Conservation (phyloP, 2,888 invertebrate genomes). For the Lobophora halterata region DNA sequence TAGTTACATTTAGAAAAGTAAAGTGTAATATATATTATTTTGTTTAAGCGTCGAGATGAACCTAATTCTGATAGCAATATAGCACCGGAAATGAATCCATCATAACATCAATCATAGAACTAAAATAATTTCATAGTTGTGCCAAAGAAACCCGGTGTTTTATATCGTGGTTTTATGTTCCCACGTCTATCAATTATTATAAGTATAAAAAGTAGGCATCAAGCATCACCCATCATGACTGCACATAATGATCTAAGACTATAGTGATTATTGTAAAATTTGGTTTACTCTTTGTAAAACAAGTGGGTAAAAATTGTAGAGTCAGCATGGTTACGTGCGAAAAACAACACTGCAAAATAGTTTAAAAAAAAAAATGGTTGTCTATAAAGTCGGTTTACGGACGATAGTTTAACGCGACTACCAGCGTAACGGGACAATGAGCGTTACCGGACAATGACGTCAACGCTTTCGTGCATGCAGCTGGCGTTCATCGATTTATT, state of each 20-base stretch:
- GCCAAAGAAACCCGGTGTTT: constrained; percentile 18
- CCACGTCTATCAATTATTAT: constrained; percentile 20
- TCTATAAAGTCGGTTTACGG: too few relatives aligned
- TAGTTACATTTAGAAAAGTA: too few relatives aligned
- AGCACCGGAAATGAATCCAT: constrained; percentile 20
- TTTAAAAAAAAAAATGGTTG: too few relatives aligned
- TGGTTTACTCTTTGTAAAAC: not conserved
- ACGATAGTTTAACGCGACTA: too few relatives aligned
- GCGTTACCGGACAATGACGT: too few relatives aligned
- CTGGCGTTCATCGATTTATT: too few relatives aligned
- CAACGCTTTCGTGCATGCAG: too few relatives aligned
- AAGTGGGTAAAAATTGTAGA: constrained; percentile 3
- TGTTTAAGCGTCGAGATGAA: too few relatives aligned
- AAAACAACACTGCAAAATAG: too few relatives aligned
- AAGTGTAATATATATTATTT: too few relatives aligned
- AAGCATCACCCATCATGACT: constrained; percentile 8
- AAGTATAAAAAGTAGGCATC: constrained; percentile 14
- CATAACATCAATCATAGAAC: constrained; percentile 21
- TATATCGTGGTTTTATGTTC: constrained; percentile 16
- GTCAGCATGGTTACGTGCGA: too few relatives aligned
- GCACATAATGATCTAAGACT: constrained; percentile 2
- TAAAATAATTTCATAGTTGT: constrained; percentile 20
- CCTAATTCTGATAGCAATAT: not conserved
- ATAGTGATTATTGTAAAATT: not conserved
- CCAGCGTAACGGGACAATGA: too few relatives aligned